Evolutionary conservation across 53 echinoderm and acorn worm species (phyloP), one percentile per base, ranked within the genome.

Genomic region (Apostichopus leukothele): DNA sequence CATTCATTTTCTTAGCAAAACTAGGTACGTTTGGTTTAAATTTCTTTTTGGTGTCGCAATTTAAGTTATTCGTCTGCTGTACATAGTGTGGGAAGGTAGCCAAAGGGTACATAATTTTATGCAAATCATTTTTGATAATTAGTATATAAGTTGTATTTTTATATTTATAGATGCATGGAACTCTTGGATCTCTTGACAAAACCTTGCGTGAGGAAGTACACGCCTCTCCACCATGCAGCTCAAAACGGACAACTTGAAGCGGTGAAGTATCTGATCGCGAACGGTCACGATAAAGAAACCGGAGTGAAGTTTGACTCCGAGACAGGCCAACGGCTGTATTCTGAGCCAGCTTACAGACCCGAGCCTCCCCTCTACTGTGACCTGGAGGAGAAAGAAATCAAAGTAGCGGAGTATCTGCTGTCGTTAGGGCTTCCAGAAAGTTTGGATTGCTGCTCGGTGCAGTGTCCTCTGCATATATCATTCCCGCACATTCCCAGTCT

Each of bases 171-270:
- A 21, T 93, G 95, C 75, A 50, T 95, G 79, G 89, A 93, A 91
- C 68, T 93, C 53, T 88, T 95, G 14, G 76, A 90, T 14, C 88
- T 91, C 9, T 55, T 89, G 18, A 89, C 91, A 75, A 68, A 81
- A 52, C 79, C 73, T 73, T 73, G 81, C 53, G 11, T 79, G 53
- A 88, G 79, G 19, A 88, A 83, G 0, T 85, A 89, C 79, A 94
- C 95, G 66, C 96, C 96, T 2, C 88, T 96, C 11, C 94, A 96
- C 75, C 92, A 93, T 6, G 95, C 96, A 25, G 89, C 92, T 22
- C 88, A 74, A 78, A 89, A 93, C 54, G 95, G 92, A 6, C 92
- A 96, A 52, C 73, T 80, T 19, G 88, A 92, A 75, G 90, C 92
- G 7, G 91, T 95, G 50, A 84, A 90, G 75, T 86, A 90, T 18